A percentile compares a stretch with the other conserved stretches of the same genome.
Evolutionary conservation across 2,888 invertebrate species (phyloP).

Genomic region (Drosophila phalerata): DNA sequence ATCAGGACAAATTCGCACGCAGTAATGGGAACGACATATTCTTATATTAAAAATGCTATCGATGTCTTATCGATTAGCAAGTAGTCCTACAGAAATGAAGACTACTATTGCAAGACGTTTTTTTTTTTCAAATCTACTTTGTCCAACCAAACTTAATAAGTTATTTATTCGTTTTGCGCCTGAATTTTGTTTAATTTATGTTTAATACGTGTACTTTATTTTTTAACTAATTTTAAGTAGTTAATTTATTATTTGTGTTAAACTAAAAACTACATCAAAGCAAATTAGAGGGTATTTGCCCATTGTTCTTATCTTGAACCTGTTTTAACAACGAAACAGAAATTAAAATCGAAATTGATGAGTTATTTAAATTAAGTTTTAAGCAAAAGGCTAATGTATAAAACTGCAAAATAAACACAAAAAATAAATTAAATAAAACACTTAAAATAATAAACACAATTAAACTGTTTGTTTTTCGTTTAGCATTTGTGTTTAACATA

Average conservation of each 20-base stretch:
- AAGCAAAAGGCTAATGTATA: conserved; percentile 73
- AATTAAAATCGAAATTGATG: conserved; percentile 46
- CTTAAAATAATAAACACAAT: conserved; percentile 43
- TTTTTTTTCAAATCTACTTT: conserved; percentile 47
- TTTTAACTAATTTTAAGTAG: conserved; percentile 83
- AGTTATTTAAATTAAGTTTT: conserved; percentile 67
- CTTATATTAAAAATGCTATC: conserved; percentile 40
- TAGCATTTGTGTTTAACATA: conserved; percentile 19
- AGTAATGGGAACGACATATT: conserved; percentile 29
- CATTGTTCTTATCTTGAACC: conserved; percentile 37
- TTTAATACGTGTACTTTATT: conserved; percentile 67
- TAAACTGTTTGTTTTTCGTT: conserved; percentile 49
- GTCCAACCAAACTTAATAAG: conserved; percentile 47
- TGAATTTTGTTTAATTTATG: conserved; percentile 70
- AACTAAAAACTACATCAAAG: conserved; percentile 29
- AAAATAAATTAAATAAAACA: conserved; percentile 41
- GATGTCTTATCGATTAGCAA: conserved; percentile 19
- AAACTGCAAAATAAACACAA: conserved; percentile 42
- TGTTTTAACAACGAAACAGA: conserved; percentile 19
- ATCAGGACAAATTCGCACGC: conserved; percentile 24
- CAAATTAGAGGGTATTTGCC: conserved; percentile 4
- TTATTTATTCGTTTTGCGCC: conserved; percentile 68
- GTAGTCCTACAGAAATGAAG: not conserved
- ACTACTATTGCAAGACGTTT: conserved; percentile 24
- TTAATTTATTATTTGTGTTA: conserved; percentile 81